These are phyloP conservation scores for Garrulus glandarius DNA, from an alignment of 2,797 vertebrate genomes.

Conservation along the genomic window DNA sequence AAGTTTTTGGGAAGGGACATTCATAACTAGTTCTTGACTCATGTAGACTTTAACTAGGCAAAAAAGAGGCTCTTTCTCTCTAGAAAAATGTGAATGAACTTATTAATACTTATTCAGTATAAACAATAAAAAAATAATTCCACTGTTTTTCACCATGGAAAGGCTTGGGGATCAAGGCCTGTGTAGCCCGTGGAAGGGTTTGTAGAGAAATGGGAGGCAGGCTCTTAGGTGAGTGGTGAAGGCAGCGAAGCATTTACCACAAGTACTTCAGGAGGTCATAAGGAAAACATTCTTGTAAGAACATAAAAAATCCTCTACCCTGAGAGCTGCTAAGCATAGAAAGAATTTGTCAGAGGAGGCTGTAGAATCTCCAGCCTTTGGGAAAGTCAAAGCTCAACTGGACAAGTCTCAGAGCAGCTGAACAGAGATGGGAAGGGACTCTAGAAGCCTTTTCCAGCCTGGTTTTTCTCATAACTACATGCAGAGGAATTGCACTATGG, in stretches of 20 bases:
- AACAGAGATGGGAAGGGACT: background rate
- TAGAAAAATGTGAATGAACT: background rate
- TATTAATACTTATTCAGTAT: background rate
- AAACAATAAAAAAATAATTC: background rate
- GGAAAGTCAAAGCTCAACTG: fast-evolving
- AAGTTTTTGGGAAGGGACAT: background rate
- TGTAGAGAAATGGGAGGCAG: background rate
- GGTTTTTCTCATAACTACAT: fast-evolving
- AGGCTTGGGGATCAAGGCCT: background rate
- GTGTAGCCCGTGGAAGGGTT: fast-evolving
- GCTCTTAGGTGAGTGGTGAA: fast-evolving
- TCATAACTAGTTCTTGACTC: fast-evolving
- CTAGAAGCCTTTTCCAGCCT: background rate
- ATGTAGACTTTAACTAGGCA: fast-evolving
- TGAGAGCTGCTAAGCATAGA: background rate
- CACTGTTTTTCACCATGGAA: fast-evolving
- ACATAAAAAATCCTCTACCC: background rate
- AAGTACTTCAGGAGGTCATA: background rate
- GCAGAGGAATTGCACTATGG: background rate
- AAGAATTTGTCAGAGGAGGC: background rate
- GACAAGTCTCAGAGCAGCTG: background rate
- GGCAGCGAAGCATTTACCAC: background rate
- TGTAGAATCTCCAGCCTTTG: background rate
- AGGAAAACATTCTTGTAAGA: background rate
- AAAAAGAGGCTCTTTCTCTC: background rate